Percentiles rank a stretch among this genome's conserved stretches.
phyloP scores from a whole-genome alignment of 2,888 invertebrate species.

The Lasiommata megera region DNA sequence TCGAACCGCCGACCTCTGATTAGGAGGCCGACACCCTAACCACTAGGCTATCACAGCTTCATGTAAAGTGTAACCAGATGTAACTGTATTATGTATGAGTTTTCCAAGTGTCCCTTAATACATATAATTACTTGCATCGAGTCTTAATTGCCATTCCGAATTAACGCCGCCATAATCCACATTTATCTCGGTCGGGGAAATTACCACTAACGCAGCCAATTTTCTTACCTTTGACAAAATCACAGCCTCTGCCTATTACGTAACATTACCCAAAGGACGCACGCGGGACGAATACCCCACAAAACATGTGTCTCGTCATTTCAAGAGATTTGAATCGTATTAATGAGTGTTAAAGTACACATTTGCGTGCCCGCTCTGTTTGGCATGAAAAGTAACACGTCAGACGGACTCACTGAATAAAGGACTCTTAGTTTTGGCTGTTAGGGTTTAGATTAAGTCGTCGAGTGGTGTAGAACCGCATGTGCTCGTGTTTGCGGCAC shows the following conservation, averaged over 20 bases:
- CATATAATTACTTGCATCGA: conserved; percentile 13
- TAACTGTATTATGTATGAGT: no score
- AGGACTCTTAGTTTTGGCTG: conserved; percentile 53
- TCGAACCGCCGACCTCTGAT: no score
- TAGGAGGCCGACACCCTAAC: no score
- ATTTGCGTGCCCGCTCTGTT: conserved; percentile 44
- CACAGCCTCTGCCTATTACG: conserved; percentile 73
- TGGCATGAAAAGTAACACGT: conserved; percentile 38
- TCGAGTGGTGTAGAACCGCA: conserved; percentile 49
- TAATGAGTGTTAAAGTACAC: conserved; percentile 59
- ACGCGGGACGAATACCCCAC: conserved; percentile 66
- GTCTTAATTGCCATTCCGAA: conserved; percentile 34
- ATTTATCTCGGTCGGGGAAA: conserved; percentile 59
- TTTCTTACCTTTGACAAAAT: conserved; percentile 81
- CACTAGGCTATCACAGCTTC: no score
- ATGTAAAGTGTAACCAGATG: no score
- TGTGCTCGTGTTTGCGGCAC: conserved; percentile 54
- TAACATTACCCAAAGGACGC: conserved; percentile 78
- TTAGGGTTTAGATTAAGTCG: conserved; percentile 62
- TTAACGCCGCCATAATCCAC: conserved; percentile 57
- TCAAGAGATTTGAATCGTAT: conserved; percentile 61
- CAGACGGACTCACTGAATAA: conserved; percentile 47
- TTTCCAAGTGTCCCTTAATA: neutral
- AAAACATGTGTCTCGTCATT: conserved; percentile 47
- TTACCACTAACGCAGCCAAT: conserved; percentile 77